A percentile compares a stretch with the other conserved stretches of the same genome.
Evolutionary conservation across 2,888 invertebrate species (phyloP).

Genomic region (Philhelius pedissequus): DNA sequence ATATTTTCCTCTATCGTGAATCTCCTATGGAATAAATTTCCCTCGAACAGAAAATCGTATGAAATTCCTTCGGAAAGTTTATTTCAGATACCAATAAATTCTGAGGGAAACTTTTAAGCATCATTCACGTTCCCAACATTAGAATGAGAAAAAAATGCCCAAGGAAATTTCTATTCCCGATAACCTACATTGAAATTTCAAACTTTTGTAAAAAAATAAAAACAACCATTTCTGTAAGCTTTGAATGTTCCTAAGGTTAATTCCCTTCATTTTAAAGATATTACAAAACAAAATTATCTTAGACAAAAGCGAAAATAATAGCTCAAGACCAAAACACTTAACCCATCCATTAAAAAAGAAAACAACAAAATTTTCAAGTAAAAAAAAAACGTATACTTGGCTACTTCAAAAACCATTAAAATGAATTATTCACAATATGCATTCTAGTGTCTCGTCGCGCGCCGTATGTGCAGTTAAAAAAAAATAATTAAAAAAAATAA

Average conservation of each 20-base stretch:
- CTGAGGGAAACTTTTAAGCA: too few species aligned
- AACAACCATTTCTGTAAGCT: too few species aligned
- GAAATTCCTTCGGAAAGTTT: too few species aligned
- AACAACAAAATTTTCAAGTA: neutral
- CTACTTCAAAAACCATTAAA: neutral
- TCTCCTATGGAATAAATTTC: too few species aligned
- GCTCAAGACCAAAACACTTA: neutral
- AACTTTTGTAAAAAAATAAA: too few species aligned
- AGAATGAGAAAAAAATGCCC: too few species aligned
- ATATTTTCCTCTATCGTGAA: too few species aligned
- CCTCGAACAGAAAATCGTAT: too few species aligned
- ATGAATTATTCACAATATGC: neutral
- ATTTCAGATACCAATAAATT: too few species aligned
- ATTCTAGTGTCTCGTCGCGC: neutral
- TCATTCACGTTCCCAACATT: too few species aligned
- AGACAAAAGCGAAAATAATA: neutral
- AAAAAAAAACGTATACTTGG: neutral
- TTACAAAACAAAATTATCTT: neutral
- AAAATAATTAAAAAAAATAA: neutral
- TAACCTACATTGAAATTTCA: too few species aligned
- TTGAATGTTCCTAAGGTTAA: neutral
- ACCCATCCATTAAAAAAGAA: neutral
- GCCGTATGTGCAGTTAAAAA: neutral
- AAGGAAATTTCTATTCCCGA: too few species aligned
- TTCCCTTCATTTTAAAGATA: neutral